Base-by-base conservation (phyloP, 2,888 invertebrate genomes). In the Acrocera orbiculus region DNA sequence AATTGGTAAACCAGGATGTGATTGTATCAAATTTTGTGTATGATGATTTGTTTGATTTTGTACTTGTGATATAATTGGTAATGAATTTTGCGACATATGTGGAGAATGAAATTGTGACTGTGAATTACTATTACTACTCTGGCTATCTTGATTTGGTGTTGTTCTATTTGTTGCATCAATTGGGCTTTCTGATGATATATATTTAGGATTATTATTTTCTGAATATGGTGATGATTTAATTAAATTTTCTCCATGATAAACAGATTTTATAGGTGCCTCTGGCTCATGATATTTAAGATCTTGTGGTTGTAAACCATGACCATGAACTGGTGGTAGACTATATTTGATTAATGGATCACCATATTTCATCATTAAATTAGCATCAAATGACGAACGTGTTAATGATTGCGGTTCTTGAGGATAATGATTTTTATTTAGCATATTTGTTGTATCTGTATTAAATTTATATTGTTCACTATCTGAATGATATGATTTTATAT, bases 111-210 rank as follows among this genome's bases (percentile, higher is more conserved):
- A 56, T 41, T 55, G 56, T 20, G 56, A 53, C 28, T 46, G 43
- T 3, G 46, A 44, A 39, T 46, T 47, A 41, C 59, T 61, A 36
- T 58, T 60, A 44, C 61, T 61, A 31, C 61, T 54, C 40, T 61
- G 60, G 39, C 60, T 59, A 38, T 61, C 60, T 39, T 61, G 60
- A 31, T 58, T 61, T 8, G 61, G 61, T 11, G 61, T 61, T 9
- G 59, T 56, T 13, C 60, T 47, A 5, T 53, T 44, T 1, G 61
- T 56, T 4, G 59, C 59, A 42, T 60, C 60, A 24, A 61, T 55
- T 4, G 61, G 61, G 40, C 57, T 60, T 44, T 57, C 58, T 4
- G 51, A 45, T 8, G 53, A 51, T 4, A 50, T 48, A 42, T 54
- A 53, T 39, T 55, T 54, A 17, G 42, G 45, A 5, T 41, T 40